These are phyloP conservation scores for Thamnophis elegans DNA, from an alignment of 2,797 vertebrate genomes.

Conservation along the genomic window DNA sequence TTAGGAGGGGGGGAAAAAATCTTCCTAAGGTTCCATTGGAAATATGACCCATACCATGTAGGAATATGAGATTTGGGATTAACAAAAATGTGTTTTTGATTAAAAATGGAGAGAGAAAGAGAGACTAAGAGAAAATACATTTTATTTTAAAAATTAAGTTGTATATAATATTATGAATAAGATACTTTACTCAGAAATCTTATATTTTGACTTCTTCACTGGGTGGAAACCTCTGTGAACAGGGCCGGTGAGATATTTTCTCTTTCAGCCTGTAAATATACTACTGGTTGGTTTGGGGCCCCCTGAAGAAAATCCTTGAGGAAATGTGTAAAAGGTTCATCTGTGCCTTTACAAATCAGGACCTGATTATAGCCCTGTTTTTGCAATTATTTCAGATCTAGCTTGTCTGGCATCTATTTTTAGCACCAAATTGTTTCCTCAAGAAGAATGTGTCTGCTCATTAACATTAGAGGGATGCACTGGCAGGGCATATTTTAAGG, in stretches of 20 bases:
- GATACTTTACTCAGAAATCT: background rate
- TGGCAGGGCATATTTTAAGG: slow-evolving; percentile 51
- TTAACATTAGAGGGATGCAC: slow-evolving; percentile 68
- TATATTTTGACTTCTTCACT: background rate
- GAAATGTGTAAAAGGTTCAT: slow-evolving; percentile 57
- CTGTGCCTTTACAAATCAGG: slow-evolving; percentile 55
- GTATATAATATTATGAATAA: background rate
- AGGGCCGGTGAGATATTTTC: background rate
- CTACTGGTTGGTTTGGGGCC: slow-evolving; percentile 38
- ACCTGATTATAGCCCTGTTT: slow-evolving; percentile 50
- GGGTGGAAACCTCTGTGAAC: background rate
- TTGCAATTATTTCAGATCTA: slow-evolving; percentile 67
- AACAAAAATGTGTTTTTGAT: background rate
- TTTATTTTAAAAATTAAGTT: background rate
- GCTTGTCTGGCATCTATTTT: slow-evolving; percentile 73
- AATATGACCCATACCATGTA: background rate
- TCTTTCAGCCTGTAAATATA: background rate
- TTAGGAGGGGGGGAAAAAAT: background rate
- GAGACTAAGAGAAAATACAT: background rate
- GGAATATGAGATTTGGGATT: background rate
- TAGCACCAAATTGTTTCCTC: slow-evolving; percentile 73
- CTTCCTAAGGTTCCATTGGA: background rate
- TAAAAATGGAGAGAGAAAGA: background rate
- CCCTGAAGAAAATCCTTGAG: slow-evolving; percentile 38
- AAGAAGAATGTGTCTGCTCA: slow-evolving; percentile 69